These are phyloP conservation scores for Paracentrotus lividus DNA, from an alignment of 53 echinoderm and acorn worm genomes.

Conservation along the genomic window DNA sequence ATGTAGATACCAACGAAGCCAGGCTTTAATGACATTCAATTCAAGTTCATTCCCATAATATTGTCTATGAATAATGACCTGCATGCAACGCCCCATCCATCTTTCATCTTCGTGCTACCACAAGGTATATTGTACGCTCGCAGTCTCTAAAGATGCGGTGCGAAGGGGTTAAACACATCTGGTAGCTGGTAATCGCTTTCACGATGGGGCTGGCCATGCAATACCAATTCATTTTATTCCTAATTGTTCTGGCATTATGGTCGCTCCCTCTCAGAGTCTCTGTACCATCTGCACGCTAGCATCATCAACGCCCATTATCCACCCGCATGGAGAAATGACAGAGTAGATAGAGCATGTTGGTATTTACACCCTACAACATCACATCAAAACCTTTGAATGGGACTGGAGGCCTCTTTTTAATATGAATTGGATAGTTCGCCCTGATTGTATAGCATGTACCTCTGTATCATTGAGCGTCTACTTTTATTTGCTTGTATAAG, in stretches of 20 bases:
- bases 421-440: neutral
- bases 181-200: neutral
- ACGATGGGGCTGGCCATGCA: constrained; percentile 7
- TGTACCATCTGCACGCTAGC: neutral
- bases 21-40: too few species aligned
- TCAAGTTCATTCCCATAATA: too few species aligned
- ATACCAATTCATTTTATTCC: constrained; percentile 52
- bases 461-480: neutral
- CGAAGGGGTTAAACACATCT: constrained; percentile 14
- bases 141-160: neutral
- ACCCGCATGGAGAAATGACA: neutral
- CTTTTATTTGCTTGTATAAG: neutral
- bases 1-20: too few species aligned
- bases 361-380: neutral
- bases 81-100: neutral
- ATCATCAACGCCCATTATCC: neutral
- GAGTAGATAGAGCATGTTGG: neutral
- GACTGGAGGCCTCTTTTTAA: neutral
- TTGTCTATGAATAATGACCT: neutral
- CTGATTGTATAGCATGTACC: neutral
- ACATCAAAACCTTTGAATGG: constrained; percentile 1
- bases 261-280: neutral
- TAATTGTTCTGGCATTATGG: neutral
- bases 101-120: neutral
- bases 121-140: neutral